Conservation (phyloP, 1,140 invertebrate species). For the Hyphantria cunea region DNA sequence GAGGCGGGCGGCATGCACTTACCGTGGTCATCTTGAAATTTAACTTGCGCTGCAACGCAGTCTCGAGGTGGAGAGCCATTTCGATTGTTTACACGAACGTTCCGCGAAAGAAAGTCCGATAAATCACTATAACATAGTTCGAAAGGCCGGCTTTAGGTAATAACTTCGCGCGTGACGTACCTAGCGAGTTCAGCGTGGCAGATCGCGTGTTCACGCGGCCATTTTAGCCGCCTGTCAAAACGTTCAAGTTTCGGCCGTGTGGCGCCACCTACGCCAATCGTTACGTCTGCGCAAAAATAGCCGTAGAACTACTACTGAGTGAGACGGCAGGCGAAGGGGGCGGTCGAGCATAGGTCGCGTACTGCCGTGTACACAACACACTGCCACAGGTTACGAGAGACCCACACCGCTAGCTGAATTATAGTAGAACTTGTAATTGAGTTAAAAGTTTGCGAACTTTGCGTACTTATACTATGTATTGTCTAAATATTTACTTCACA, state of each 20-base stretch:
- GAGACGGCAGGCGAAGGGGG: conserved; percentile 27
- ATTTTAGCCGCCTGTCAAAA: conserved; percentile 76
- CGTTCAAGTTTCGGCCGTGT: conserved; percentile 51
- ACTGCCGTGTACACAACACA: conserved; percentile 16
- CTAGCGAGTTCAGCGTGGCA: conserved; percentile 63
- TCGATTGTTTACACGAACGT: conserved; percentile 41
- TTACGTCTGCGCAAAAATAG: conserved; percentile 74
- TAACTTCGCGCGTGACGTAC: conserved; percentile 65
- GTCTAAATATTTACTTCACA: conserved; percentile 4
- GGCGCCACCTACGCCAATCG: conserved; percentile 63
- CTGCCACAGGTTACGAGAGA: conserved; percentile 35
- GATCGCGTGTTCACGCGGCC: conserved; percentile 75
- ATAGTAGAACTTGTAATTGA: conserved; percentile 75
- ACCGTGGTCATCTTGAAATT: conserved; percentile 80
- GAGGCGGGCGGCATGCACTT: conserved; percentile 69
- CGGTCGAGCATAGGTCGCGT: conserved; percentile 34
- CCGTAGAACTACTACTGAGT: conserved; percentile 32
- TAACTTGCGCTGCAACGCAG: conserved; percentile 76
- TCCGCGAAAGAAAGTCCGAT: conserved; percentile 39
- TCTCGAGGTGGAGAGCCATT: conserved; percentile 79
- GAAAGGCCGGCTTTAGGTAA: conserved; percentile 50
- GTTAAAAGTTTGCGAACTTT: conserved; percentile 60
- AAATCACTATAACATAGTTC: conserved; percentile 73
- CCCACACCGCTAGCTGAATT: conserved; percentile 66
- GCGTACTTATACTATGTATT: conserved; percentile 31